Conservation (phyloP, 2,113 vertebrate species). For the Dermatemys mawii region DNA sequence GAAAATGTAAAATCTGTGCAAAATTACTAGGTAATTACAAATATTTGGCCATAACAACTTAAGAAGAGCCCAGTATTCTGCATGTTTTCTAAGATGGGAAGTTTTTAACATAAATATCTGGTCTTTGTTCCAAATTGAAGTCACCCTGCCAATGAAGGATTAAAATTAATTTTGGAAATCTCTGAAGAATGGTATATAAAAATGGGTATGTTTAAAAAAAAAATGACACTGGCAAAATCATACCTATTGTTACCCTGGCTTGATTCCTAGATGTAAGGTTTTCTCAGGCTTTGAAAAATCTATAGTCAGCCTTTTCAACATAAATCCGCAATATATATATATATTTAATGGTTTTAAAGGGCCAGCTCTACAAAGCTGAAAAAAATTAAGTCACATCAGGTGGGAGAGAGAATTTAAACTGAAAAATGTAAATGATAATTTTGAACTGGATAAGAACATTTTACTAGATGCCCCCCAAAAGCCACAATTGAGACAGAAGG, state of each 20-base stretch:
- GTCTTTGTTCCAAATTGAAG: background rate
- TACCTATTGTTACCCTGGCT: background rate
- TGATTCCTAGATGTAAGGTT: background rate
- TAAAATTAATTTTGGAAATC: background rate
- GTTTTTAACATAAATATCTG: background rate
- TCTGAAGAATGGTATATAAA: background rate
- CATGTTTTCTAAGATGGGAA: background rate
- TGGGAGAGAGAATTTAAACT: background rate
- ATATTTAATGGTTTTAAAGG: background rate
- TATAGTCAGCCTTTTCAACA: background rate
- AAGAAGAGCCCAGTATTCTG: background rate
- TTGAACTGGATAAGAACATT: background rate
- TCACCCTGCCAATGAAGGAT: background rate
- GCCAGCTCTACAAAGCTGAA: background rate
- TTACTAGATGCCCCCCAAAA: background rate
- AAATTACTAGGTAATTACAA: background rate
- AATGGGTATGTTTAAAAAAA: background rate
- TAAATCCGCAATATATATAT: fast-evolving
- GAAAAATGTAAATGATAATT: background rate
- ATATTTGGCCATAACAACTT: background rate
- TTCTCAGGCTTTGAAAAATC: background rate
- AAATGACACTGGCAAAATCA: background rate
- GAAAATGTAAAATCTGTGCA: background rate
- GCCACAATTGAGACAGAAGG: background rate
- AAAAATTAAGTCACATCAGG: background rate